phyloP scores from a whole-genome alignment of 2,797 vertebrate species.

The Acanthopagrus latus region DNA sequence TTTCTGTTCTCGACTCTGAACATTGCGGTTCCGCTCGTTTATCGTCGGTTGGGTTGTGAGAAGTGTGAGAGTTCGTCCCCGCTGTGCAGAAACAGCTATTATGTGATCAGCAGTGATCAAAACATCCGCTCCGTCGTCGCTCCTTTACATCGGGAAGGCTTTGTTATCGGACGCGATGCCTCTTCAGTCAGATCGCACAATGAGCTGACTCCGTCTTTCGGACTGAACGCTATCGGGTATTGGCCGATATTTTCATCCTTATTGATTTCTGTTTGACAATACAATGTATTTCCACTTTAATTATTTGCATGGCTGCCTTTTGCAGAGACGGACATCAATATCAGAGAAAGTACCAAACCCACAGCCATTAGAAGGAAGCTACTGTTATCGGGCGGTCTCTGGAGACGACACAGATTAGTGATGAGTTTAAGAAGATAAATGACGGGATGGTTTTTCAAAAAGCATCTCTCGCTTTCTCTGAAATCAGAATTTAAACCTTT shows the following conservation, averaged over 20 bases:
- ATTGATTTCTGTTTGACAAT: conserved; percentile 77
- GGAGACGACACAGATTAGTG: conserved; percentile 14
- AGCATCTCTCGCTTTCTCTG: background rate
- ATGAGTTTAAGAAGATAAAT: conserved; percentile 5
- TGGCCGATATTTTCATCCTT: conserved; percentile 64
- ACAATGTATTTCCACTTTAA: conserved; percentile 75
- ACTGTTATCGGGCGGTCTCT: conserved; percentile 2
- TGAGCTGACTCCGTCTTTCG: conserved; percentile 65
- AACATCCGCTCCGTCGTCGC: background rate
- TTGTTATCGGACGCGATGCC: background rate
- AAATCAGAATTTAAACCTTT: too few species aligned
- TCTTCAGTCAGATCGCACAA: conserved; percentile 30
- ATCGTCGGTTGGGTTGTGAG: background rate
- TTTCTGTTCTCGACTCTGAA: too few species aligned
- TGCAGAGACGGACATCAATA: conserved; percentile 70
- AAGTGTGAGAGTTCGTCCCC: background rate
- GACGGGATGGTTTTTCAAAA: background rate
- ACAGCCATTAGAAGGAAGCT: conserved; percentile 33
- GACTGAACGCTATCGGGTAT: conserved; percentile 63
- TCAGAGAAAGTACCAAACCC: conserved; percentile 45
- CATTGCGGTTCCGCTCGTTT: too few species aligned
- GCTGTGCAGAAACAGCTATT: background rate
- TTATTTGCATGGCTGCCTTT: conserved; percentile 81
- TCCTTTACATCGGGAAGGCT: conserved; percentile 2
- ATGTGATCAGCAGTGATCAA: background rate